Percentiles rank a stretch among this genome's conserved stretches.
Evolutionary conservation across 1,140 invertebrate species (phyloP).

Genomic region (Pygmarrhopalites habei): DNA sequence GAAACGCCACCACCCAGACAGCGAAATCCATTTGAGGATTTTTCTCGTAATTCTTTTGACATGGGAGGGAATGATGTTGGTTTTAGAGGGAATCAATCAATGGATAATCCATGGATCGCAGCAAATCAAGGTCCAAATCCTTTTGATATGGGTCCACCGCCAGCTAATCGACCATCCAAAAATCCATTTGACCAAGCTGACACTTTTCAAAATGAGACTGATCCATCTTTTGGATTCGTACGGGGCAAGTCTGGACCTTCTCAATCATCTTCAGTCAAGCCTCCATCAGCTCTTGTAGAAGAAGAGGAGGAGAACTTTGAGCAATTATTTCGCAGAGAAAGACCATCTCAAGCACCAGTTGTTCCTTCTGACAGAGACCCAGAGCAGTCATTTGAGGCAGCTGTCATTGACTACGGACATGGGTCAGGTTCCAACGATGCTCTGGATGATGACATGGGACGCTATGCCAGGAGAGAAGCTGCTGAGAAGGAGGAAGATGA

Average conservation of each 20-base stretch:
- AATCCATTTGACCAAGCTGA: background rate
- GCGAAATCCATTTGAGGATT: too few relatives aligned
- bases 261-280: background rate
- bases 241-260: too few relatives aligned
- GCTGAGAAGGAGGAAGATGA: background rate
- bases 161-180: background rate
- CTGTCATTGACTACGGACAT: slow-evolving; percentile 27
- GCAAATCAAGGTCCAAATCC: background rate
- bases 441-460: slow-evolving; percentile 7
- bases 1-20: background rate
- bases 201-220: background rate
- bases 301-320: slow-evolving; percentile 8
- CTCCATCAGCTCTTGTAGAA: background rate
- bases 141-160: slow-evolving; percentile 1
- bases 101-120: background rate
- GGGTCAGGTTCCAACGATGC: background rate
- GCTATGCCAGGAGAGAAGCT: background rate
- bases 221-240: slow-evolving; percentile 2
- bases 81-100: background rate
- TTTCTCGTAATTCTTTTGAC: too few relatives aligned
- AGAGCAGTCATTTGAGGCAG: background rate
- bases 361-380: background rate
- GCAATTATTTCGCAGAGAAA: background rate
- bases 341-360: background rate
- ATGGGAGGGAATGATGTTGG: too few relatives aligned